These are phyloP conservation scores for Smutsia gigantea DNA, from an alignment of 2,797 vertebrate genomes.

Conservation along the genomic window DNA sequence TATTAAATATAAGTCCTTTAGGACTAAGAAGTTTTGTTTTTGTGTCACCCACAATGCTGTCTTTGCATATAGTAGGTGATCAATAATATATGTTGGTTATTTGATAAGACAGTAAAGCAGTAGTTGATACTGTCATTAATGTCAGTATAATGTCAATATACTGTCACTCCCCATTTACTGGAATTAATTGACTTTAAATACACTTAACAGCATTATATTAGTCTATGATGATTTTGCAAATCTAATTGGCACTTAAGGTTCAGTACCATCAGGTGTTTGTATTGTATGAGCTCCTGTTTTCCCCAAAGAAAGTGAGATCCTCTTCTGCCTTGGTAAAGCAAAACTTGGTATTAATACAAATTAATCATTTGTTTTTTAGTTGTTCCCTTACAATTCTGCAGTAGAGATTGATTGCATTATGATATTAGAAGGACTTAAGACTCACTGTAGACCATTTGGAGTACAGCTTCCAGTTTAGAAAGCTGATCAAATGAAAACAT, in stretches of 20 bases:
- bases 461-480: slow-evolving; percentile 19
- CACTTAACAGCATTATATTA: background rate
- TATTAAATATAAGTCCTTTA: background rate
- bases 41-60: background rate
- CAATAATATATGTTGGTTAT: background rate
- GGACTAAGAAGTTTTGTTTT: background rate
- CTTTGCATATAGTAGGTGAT: background rate
- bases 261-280: background rate
- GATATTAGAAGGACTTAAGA: slow-evolving; percentile 30
- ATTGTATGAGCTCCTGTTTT: slow-evolving; percentile 33
- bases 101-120: background rate
- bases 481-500: background rate
- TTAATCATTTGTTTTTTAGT: slow-evolving; percentile 32
- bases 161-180: background rate
- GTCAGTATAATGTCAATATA: background rate
- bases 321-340: background rate
- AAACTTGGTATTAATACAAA: slow-evolving; percentile 40
- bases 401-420: slow-evolving; percentile 8
- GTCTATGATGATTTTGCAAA: slow-evolving; percentile 40
- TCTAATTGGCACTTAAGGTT: slow-evolving; percentile 6
- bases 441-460: background rate
- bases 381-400: slow-evolving; percentile 5
- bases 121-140: background rate
- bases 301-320: slow-evolving; percentile 14
- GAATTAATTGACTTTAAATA: slow-evolving; percentile 8